These are phyloP conservation scores for Furnarius figulus DNA, from an alignment of 2,113 vertebrate genomes.

Conservation along the genomic window DNA sequence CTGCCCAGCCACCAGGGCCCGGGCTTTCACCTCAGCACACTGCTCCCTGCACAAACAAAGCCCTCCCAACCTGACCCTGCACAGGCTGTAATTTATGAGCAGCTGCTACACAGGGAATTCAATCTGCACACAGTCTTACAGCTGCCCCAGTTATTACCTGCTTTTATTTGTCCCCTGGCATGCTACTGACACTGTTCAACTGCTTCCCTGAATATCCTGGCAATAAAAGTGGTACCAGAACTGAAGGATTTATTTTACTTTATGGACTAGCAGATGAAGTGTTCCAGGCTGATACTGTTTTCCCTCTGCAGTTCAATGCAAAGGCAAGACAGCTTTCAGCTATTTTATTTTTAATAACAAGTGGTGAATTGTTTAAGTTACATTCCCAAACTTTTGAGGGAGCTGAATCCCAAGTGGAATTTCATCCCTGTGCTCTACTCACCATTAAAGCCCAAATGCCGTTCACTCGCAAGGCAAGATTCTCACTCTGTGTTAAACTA, in stretches of 20 bases:
- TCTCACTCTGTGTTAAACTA: conserved; percentile 97
- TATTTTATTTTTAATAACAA: not conserved
- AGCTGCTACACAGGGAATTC: not conserved
- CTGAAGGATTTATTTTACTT: not conserved
- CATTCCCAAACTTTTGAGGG: not conserved
- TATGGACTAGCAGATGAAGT: not conserved
- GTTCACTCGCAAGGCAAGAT: conserved; percentile 93
- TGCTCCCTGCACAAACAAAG: not conserved
- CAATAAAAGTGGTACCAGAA: not conserved
- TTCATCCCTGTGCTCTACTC: conserved; percentile 20
- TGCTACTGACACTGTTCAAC: not conserved
- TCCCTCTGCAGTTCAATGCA: not conserved
- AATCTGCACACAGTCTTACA: not conserved
- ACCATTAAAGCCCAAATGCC: conserved; percentile 99
- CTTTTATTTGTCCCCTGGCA: not conserved
- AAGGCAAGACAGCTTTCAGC: not conserved
- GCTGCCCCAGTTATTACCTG: not conserved
- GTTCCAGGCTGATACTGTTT: not conserved
- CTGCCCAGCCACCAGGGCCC: not conserved
- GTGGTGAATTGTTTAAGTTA: not conserved
- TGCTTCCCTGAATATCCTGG: not conserved
- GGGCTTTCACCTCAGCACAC: no score
- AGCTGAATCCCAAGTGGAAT: not conserved
- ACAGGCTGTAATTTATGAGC: not conserved
- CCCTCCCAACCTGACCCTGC: not conserved